These are phyloP conservation scores for Conomelus anceps DNA, from an alignment of 2,888 invertebrate genomes.

Conservation along the genomic window DNA sequence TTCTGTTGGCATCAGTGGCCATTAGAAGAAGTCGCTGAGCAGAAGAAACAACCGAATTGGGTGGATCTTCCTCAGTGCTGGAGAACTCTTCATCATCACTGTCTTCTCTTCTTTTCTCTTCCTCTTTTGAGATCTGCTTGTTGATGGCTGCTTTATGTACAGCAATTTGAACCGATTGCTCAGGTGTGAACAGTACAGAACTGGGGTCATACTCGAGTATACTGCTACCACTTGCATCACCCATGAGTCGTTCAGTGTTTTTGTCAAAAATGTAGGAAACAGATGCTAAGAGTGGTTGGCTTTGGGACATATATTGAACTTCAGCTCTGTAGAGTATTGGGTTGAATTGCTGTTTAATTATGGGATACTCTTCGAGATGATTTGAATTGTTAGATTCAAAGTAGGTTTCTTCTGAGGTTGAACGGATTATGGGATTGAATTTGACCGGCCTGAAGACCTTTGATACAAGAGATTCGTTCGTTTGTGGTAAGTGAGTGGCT, in stretches of 20 bases:
- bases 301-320: slow-evolving; percentile 29
- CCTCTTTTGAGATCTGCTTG: slow-evolving; percentile 42
- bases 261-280: slow-evolving; percentile 22
- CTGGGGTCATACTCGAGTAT: slow-evolving; percentile 40
- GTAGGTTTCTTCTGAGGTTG: background rate
- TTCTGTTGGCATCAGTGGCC: slow-evolving; percentile 32
- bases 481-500: slow-evolving; percentile 14
- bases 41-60: slow-evolving; percentile 27
- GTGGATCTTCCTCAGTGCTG: slow-evolving; percentile 33
- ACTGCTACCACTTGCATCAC: slow-evolving; percentile 29
- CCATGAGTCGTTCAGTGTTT: background rate
- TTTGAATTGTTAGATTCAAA: slow-evolving; percentile 8
- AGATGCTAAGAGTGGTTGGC: slow-evolving; percentile 24
- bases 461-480: slow-evolving; percentile 20
- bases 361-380: slow-evolving; percentile 16
- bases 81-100: slow-evolving; percentile 33
- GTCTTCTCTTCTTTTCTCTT: slow-evolving; percentile 34
- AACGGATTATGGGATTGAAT: slow-evolving; percentile 24
- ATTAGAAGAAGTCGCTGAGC: slow-evolving; percentile 36
- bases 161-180: slow-evolving; percentile 41
- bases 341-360: slow-evolving; percentile 23
- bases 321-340: slow-evolving; percentile 25
- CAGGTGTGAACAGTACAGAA: slow-evolving; percentile 40
- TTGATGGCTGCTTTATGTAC: slow-evolving; percentile 43
- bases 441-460: slow-evolving; percentile 29